Conservation (phyloP, 2,888 invertebrate genomes). For the Pocota personata region DNA sequence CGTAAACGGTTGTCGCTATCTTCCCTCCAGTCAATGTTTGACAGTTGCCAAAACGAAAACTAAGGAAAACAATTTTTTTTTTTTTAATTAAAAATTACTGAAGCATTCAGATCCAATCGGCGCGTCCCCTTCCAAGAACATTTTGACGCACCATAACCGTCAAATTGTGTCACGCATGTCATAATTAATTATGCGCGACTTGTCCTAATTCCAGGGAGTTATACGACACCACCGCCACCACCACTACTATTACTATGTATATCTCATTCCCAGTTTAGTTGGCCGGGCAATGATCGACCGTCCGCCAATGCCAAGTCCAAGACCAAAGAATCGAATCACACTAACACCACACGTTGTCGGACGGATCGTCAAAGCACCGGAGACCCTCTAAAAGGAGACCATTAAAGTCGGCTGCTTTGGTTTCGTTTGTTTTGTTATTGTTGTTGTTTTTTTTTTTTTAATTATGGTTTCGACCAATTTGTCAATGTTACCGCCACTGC, state of each 20-base stretch:
- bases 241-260: background rate
- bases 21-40: constrained; percentile 24
- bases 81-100: constrained; percentile 51
- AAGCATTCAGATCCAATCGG: constrained; percentile 53
- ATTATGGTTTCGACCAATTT: constrained; percentile 48
- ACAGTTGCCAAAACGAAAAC: constrained; percentile 32
- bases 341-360: background rate
- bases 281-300: constrained; percentile 56
- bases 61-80: constrained; percentile 11
- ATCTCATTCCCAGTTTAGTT: constrained; percentile 6
- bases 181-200: constrained; percentile 71
- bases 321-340: constrained; percentile 42
- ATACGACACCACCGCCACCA: constrained; percentile 7
- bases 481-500: constrained; percentile 17
- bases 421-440: constrained; percentile 17
- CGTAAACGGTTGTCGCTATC: constrained; percentile 50
- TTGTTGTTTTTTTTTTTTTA: constrained; percentile 11
- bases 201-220: constrained; percentile 66
- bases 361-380: constrained; percentile 19
- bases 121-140: constrained; percentile 65
- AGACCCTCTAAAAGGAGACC: constrained; percentile 51
- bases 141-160: constrained; percentile 64
- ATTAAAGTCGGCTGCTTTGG: constrained; percentile 39
- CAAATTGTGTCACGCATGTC: constrained; percentile 73
- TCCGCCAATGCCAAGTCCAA: constrained; percentile 71